Conservation (phyloP, 1,140 invertebrate genomes). For the Drepana arcuata region DNA sequence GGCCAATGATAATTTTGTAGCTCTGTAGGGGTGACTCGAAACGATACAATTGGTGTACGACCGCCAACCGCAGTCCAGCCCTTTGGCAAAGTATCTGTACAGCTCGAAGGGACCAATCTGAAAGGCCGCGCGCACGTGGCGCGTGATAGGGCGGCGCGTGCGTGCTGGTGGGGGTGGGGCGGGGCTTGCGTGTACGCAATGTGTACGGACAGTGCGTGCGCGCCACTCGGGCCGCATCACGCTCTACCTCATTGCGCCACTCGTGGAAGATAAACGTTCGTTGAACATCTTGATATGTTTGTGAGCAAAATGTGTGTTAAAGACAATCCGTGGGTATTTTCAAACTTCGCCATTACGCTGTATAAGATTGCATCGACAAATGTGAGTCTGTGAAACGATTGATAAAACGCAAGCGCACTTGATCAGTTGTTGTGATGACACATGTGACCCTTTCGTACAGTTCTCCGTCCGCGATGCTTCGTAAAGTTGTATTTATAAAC, state of each 20-base stretch:
- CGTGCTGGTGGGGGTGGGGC: constrained; percentile 34
- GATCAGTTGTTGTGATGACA: too few species aligned
- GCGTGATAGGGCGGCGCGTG: constrained; percentile 37
- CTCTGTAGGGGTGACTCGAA: too few species aligned
- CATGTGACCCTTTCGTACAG: too few species aligned
- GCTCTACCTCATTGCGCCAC: constrained; percentile 10
- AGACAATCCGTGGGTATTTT: constrained; percentile 24
- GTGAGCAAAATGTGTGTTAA: constrained; percentile 22
- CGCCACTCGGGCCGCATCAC: constrained; percentile 21
- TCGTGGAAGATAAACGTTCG: constrained; percentile 4
- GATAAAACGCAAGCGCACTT: too few species aligned
- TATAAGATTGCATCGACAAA: constrained; percentile 20
- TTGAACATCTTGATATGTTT: constrained; percentile 11
- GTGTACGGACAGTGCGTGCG: constrained; percentile 45
- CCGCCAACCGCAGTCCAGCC: constrained; percentile 25
- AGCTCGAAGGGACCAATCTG: constrained; percentile 65
- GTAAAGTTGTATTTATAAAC: too few species aligned
- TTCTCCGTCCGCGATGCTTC: too few species aligned
- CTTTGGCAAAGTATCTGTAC: constrained; percentile 37
- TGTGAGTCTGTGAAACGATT: constrained; percentile 18
- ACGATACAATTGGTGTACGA: constrained; percentile 2
- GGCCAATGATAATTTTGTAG: too few species aligned
- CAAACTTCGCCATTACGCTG: constrained; percentile 18
- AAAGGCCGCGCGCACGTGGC: constrained; percentile 30
- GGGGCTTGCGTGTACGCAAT: constrained; percentile 49